Base-by-base conservation (phyloP, 2,888 invertebrate species). In the Laothoe populi region DNA sequence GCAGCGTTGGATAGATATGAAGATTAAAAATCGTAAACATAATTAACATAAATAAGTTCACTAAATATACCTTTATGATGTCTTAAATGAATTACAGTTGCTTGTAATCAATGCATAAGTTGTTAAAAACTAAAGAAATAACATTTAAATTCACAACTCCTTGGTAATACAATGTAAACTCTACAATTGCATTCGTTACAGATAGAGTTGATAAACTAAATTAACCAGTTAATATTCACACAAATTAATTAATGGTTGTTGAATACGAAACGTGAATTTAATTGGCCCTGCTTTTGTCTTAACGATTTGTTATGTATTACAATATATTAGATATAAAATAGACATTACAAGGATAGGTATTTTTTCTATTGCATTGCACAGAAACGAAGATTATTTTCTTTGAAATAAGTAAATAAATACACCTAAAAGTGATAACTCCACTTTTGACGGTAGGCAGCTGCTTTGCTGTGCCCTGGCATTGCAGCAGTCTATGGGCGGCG, bases 231-330 rank as follows among this genome's bases (percentile, higher is more conserved):
- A 4, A n/a, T 53, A 53, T 35, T 35, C 31, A 49, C n/a, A 31
- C 49, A 49, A 26, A 49, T 49, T 49, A 53, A 53, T 53, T 35
- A 53, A 53, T 19, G 31, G 16, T 13, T 31, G 26, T 26, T 31
- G 31, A 35, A 31, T 35, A 11, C 31, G 44, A 19, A 8, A 16
- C 35, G 31, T 35, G 35, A 19, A 31, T 35, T 35, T 31, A 8
- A 1, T 5, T 31, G 5, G 2, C 31, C 1, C 8, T 11, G 24
- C 23, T 8, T 46, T 46, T 49, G 49, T 10, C 23, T 46, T 23
- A 16, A 4, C 42, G 5, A n/a, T n/a, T n/a, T 16, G 42, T 40
- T 40, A n/a, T 13, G 13, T 40, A 40, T 40, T 11, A 1, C 40
- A n/a, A n/a, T n/a, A n/a, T n/a, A n/a, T n/a, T n/a, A n/a, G n/a